These are phyloP conservation scores for Mus spretus DNA, from an alignment of 2,797 vertebrate species.

Conservation along the genomic window DNA sequence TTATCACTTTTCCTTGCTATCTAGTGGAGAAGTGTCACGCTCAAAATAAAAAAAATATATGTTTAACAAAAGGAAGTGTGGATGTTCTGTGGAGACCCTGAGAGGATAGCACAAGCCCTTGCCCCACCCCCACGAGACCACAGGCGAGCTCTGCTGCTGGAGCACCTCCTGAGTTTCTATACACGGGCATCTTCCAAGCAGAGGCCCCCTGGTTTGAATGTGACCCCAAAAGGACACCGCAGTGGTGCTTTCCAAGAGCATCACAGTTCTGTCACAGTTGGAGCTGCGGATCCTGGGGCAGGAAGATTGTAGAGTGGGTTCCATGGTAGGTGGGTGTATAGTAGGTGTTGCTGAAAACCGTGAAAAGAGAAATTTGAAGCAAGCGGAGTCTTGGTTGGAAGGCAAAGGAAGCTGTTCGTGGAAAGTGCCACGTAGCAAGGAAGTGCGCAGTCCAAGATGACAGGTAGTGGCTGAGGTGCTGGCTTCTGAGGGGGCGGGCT, in stretches of 20 bases:
- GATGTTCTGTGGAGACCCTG: conserved; percentile 73
- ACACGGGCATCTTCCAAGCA: background rate
- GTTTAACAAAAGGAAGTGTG: conserved; percentile 89
- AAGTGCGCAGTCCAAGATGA: conserved; percentile 74
- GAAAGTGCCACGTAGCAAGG: conserved; percentile 72
- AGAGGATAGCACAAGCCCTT: conserved; percentile 16
- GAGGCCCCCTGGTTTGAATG: conserved; percentile 62
- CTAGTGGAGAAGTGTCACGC: conserved; percentile 91
- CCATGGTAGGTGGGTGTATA: background rate
- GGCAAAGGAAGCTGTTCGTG: conserved; percentile 60
- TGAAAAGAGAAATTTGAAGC: conserved; percentile 64
- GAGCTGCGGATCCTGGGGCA: background rate
- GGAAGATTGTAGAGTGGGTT: conserved; percentile 23
- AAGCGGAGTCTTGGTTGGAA: conserved; percentile 63
- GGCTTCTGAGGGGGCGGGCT: conserved; percentile 74
- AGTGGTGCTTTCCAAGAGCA: background rate
- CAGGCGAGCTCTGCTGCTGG: background rate
- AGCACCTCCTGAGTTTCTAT: background rate
- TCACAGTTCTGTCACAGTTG: background rate
- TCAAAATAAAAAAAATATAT: conserved; percentile 92
- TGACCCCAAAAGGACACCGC: background rate
- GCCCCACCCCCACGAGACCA: background rate
- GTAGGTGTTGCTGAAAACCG: conserved; percentile 27
- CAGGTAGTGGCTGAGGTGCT: conserved; percentile 64
- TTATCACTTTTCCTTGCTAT: conserved; percentile 94